Evolutionary conservation across 2,113 vertebrate genomes (phyloP), one percentile per base, ranked within the genome.

Genomic region (Hippotragus niger): DNA sequence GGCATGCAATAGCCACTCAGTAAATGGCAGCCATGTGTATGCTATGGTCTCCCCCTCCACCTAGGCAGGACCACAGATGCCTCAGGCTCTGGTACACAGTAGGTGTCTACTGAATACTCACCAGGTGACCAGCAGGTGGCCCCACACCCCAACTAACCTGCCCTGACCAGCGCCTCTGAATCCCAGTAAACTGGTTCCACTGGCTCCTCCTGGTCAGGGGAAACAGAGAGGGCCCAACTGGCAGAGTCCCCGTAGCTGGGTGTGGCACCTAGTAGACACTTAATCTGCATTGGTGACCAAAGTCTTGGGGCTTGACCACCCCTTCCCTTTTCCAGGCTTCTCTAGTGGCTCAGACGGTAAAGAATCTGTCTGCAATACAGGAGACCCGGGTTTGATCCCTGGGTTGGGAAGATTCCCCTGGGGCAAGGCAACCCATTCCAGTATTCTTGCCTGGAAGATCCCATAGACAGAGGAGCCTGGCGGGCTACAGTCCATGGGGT

Each of bases 51-150:
- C 29, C 89, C n/a, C 16, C 19, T 47, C 36, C 12, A n/a, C 62
- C 45, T 27, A 60, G 58, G 58, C 36, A 40, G 80, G n/a, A 36
- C 17, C 84, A 53, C 11, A 78, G 47, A 25, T 87, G 53, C 90
- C 84, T 76, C 43, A 25, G 83, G 62, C n/a, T 85, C 58, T 33
- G 82, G 27, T 83, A 95, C 94, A 94, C 19, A 97, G 95, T 91
- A 95, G 94, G 96, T 87, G n/a, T 91, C 97, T 94, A 86, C 43
- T 23, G n/a, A 97, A 80, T 90, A 60, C 91, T 96, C 87, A 95
- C 27, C 50, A 3, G 62, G 31, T 97, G 94, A 92, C 96, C 98
- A 98, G 95, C 91, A 98, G 98, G 88, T 95, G 96, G 96, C 98
- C 87, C 96, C 93, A 93, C 45, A 94, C n/a, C 95, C 94, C 88